Evolutionary conservation across 1,140 invertebrate species (phyloP), one percentile per base, ranked within the genome.

Genomic region (Eupeodes corollae): DNA sequence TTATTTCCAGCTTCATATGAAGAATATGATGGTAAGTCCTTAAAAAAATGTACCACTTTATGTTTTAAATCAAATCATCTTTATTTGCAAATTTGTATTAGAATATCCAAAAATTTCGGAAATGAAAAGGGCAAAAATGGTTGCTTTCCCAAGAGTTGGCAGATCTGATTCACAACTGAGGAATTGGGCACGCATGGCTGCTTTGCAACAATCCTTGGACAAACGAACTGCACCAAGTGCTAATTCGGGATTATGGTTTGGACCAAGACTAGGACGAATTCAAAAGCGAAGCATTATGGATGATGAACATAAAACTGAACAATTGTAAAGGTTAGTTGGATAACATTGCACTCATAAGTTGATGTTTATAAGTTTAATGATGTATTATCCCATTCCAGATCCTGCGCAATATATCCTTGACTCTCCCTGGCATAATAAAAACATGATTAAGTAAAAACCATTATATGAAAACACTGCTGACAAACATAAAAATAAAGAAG

Each of bases 211-310:
- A 48, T 55, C 63, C 5, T 39, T 66, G 39, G 63, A 67, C 12
- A 66, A 65, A 43, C 55, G 63, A 37, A 57, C 61, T 6, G 59
- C 55, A 42, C 56, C 60, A 11, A 63, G 60, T 15, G 72, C 69
- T 47, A 68, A 56, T 10, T 65, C 56, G 13, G 75, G 73, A 14
- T 69, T 78, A 62, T 78, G 76, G 77, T 77, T 77, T 48, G 77
- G 76, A 9, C 75, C 74, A 13, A 58, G 75, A n/a, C 57, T 77
- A 18, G 75, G 73, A 47, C 33, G 47, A 18, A 43, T 44, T 10
- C 47, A 49, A 34, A 68, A 68, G 38, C 59, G 63, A 13, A 32
- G 39, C 12, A 41, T 15, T 6, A 12, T 18, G 13, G 16, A 21
- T 41, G 11, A 41, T 5, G 21, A 26, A 26, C 21, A 26, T 26